These are phyloP conservation scores for Okapia johnstoni DNA, from an alignment of 2,113 vertebrate genomes.

Conservation along the genomic window DNA sequence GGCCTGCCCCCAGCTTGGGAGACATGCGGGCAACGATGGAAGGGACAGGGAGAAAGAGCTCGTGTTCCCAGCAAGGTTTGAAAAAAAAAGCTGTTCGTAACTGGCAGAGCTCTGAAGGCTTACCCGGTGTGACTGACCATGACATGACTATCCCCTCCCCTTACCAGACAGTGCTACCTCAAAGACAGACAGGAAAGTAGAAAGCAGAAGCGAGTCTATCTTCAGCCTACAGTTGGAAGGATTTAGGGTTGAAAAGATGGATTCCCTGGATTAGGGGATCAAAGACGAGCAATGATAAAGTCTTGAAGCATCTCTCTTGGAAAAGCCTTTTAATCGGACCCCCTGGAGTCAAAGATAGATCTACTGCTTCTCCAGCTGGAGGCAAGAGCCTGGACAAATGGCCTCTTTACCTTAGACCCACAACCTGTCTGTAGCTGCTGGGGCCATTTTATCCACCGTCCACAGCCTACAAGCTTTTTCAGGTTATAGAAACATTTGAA, in stretches of 20 bases:
- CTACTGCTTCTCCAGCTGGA: not conserved
- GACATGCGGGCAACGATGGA: not conserved
- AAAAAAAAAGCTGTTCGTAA: not conserved
- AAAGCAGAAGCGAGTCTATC: not conserved
- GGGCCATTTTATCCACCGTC: not conserved
- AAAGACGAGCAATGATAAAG: not conserved
- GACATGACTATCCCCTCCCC: not conserved
- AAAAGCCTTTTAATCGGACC: not conserved
- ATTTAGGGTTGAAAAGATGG: not conserved
- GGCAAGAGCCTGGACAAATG: too few relatives aligned
- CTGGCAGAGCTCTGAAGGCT: not conserved
- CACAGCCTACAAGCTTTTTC: not conserved
- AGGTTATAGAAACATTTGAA: not conserved
- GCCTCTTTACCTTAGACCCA: not conserved
- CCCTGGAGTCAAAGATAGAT: not conserved
- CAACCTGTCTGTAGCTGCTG: not conserved
- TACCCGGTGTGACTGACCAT: not conserved
- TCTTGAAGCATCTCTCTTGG: not conserved
- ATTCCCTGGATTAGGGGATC: not conserved
- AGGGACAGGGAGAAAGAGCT: not conserved
- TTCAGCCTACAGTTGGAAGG: not conserved
- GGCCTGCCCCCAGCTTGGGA: not conserved
- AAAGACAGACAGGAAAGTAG: not conserved
- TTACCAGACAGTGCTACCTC: rapidly evolving
- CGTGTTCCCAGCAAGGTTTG: not conserved